Conservation (phyloP, 2,797 vertebrate genomes). For the Peromyscus aztecus region DNA sequence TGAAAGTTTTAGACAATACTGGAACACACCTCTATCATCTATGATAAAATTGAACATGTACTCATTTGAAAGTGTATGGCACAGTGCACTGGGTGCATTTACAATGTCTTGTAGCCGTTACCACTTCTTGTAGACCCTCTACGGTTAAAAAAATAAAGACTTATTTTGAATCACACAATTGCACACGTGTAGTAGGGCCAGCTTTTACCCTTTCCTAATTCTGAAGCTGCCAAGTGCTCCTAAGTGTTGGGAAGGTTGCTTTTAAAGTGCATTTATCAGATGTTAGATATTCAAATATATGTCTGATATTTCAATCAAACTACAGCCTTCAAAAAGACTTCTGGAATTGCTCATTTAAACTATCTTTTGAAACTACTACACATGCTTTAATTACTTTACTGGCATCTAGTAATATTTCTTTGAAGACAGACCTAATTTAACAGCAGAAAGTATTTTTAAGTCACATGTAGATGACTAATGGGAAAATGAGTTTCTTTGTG, state of each 20-base stretch:
- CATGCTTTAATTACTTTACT: neutral
- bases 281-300: neutral
- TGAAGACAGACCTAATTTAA: neutral
- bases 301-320: neutral
- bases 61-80: neutral
- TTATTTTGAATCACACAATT: neutral
- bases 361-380: neutral
- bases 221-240: constrained; percentile 11
- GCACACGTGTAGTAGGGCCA: neutral
- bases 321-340: neutral
- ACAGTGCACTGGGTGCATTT: neutral
- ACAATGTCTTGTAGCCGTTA: neutral
- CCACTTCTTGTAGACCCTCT: neutral
- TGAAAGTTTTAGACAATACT: neutral
- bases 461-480: neutral
- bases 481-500: neutral
- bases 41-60: neutral
- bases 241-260: neutral
- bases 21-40: neutral
- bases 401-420: neutral
- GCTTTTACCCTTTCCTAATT: neutral
- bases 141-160: neutral
- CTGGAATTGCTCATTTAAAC: neutral
- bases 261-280: neutral
- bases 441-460: neutral